Percentiles rank a stretch among this genome's conserved stretches.
These are phyloP conservation scores for Apostichopus leukothele DNA, from an alignment of 53 echinoderm and acorn worm species.

Conservation along the genomic window DNA sequence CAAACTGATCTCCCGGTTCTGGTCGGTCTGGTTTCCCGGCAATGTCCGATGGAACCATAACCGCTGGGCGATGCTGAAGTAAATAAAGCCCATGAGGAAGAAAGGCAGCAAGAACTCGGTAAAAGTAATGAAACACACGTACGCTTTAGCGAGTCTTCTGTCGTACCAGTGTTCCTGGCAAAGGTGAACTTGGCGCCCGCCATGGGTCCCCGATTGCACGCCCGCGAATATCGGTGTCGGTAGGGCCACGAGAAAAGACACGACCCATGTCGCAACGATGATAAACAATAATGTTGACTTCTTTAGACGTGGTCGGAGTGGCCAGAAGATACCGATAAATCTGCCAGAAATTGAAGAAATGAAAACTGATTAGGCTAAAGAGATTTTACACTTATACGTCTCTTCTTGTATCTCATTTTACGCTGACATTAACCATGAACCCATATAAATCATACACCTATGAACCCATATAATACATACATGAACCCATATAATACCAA, in stretches of 20 bases:
- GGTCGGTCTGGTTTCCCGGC: constrained; percentile 83
- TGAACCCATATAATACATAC: too few species aligned
- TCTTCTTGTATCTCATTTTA: too few species aligned
- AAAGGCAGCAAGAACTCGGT: constrained; percentile 85
- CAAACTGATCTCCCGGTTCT: constrained; percentile 85
- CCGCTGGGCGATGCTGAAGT: constrained; percentile 82
- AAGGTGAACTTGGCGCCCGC: constrained; percentile 21
- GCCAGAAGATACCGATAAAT: constrained; percentile 88
- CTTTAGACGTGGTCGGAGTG: constrained; percentile 91
- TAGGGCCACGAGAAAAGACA: constrained; percentile 77
- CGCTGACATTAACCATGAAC: too few species aligned
- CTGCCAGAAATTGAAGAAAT: constrained; percentile 41
- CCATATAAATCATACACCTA: too few species aligned
- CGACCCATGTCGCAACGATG: constrained; percentile 69
- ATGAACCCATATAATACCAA: too few species aligned
- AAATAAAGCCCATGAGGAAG: constrained; percentile 83
- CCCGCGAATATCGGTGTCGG: constrained; percentile 65
- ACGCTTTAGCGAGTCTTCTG: constrained; percentile 56
- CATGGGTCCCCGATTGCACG: constrained; percentile 22
- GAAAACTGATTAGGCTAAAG: not conserved
- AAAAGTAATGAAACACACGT: constrained; percentile 72
- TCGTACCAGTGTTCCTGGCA: constrained; percentile 83
- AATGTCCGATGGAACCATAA: constrained; percentile 91
- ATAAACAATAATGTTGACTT: constrained; percentile 73
- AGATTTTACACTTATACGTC: too few species aligned